phyloP scores from a whole-genome alignment of 2,797 vertebrate species.

The Chaunax sp. region DNA sequence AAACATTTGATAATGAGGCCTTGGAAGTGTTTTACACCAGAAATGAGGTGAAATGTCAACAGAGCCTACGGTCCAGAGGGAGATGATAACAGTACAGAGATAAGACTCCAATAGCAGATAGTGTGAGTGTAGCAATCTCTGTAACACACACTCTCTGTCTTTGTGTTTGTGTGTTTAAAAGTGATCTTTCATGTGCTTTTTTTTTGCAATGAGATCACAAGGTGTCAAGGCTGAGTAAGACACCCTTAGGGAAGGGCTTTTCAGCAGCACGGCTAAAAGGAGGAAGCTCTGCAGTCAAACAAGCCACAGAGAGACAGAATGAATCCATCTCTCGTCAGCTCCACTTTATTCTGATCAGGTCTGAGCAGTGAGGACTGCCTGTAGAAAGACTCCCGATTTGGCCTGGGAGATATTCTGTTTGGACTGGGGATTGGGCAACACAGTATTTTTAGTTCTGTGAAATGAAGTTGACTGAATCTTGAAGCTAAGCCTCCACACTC shows the following conservation, averaged over 20 bases:
- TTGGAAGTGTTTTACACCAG: conserved; percentile 57
- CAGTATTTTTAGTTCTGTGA: conserved; percentile 21
- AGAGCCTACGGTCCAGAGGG: conserved; percentile 58
- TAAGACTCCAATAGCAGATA: conserved; percentile 69
- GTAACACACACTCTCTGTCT: conserved; percentile 43
- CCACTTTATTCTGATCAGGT: too few relatives aligned
- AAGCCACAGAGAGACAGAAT: conserved; percentile 39
- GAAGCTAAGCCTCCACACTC: conserved; percentile 14
- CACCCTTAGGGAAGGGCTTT: conserved; percentile 64
- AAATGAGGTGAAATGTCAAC: conserved; percentile 78
- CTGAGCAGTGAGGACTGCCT: too few relatives aligned
- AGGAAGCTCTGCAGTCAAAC: conserved; percentile 55
- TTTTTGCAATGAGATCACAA: conserved; percentile 72
- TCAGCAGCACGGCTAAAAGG: conserved; percentile 48
- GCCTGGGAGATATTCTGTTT: too few relatives aligned
- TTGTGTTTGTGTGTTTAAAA: conserved; percentile 25
- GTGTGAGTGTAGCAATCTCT: conserved; percentile 64
- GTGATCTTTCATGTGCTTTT: conserved; percentile 67
- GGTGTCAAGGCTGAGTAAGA: conserved; percentile 63
- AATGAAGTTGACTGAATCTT: conserved; percentile 13
- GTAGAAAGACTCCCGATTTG: too few relatives aligned
- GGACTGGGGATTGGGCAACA: too few relatives aligned
- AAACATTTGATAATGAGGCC: conserved; percentile 43
- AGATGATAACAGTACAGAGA: conserved; percentile 63
- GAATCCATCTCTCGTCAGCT: conserved; percentile 14